Evolutionary conservation across 2,113 vertebrate species (phyloP), one percentile per base, ranked within the genome.

Genomic region (Sorex araneus): DNA sequence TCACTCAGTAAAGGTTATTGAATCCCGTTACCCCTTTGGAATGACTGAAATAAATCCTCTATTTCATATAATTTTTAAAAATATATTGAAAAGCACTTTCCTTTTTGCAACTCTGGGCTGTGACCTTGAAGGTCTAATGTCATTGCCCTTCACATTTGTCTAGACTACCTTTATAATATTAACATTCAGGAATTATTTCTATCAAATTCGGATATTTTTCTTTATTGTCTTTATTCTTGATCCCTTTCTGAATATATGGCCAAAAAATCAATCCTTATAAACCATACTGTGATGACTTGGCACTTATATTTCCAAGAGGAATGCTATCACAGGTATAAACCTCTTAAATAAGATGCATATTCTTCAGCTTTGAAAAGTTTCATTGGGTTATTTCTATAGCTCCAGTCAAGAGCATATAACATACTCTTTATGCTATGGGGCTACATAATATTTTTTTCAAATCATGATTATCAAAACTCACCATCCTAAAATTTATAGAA

Each of bases 21-120:
- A 19, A 89, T 10, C 13, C 3, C 45, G 23, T 23, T 54, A 83
- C 19, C 66, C 5, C 60, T 80, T 91, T 25, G 83, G 50, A 27
- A n/a, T 60, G 80, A 86, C 16, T 30, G 16, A 64, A 94, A 75
- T 90, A 83, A 85, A 89, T 77, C 1, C n/a, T 90, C 25, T 40
- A 34, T 47, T 75, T 81, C 28, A 32, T 63, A 76, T 23, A 71
- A 32, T 57, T 15, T 93, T 11, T 74, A 81, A 19, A 88, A 79
- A 34, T 21, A 32, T 70, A 25, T 34, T 60, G 83, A 6, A 8
- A 80, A 78, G 3, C 21, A 83, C n/a, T 21, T 84, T 8, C 5
- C 92, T 89, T 85, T 8, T 8, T 12, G 34, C 30, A 74, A 25
- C 45, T 23, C 19, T 63, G 89, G 28, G 78, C 28, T 64, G 3